Evolutionary conservation across 2,888 invertebrate genomes (phyloP), one percentile per base, ranked within the genome.

Genomic region (Anagyrus pseudococci): DNA sequence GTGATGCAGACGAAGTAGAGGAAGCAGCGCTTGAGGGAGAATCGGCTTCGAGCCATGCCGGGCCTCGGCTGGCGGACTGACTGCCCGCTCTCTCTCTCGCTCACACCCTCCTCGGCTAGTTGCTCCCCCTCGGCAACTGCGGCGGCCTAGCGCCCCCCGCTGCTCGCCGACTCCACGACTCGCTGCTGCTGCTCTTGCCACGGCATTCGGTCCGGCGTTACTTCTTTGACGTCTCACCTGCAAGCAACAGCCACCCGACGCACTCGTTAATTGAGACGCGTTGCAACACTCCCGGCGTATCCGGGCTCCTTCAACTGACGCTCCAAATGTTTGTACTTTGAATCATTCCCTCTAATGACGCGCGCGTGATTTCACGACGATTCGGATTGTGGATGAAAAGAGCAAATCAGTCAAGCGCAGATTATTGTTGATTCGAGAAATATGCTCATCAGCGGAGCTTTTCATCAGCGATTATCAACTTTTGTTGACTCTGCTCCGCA

Each of bases 1-100:
- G 83, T 84, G 71, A 84, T 79, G 72, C 83, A 82, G 69, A 84
- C 77, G 64, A 83, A 82, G 73, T 85, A 83, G 72, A 85, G 82
- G 78, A 86, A 85, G 75, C 85, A 85, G 77, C 84, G 83, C 71
- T 85, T 85, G 66, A 85, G 75, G 64, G 86, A 85, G 71, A 86
- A 80, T 77, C 86, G 85, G 70, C 83, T 84, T 75, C 85, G 82
- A 79, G 83, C 82, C 85, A 85, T 85, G 71, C 76, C 63, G 60
- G 53, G 54, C 52, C 23, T 57, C 52, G 20, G 37, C 29, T 26
- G 20, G 3, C 33, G 19, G 4, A 13, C 50, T 10, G n/a, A 19
- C 10, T 48, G 17, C 26, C 47, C 40, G 50, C 29, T 53, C 52
- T 29, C 10, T 29, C 10, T 29, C 25, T 64, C 50, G 43, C 57